phyloP scores from a whole-genome alignment of 2,888 invertebrate genomes.

The Pyrrhosoma nymphula region DNA sequence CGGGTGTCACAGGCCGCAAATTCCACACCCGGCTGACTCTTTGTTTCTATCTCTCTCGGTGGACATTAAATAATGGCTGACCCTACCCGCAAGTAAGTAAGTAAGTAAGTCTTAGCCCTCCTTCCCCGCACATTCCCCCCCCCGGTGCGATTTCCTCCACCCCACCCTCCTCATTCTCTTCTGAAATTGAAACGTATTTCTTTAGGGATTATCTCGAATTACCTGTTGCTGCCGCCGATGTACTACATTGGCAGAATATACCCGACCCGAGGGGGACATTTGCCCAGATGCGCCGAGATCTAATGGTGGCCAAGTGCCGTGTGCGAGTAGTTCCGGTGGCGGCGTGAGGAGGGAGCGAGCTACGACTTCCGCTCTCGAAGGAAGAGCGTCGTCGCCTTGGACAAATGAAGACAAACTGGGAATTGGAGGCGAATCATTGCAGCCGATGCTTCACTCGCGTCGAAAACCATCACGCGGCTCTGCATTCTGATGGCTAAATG shows the following conservation, averaged over 20 bases:
- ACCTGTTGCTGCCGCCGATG: conserved; percentile 35
- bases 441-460: no score
- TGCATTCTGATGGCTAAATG: no score
- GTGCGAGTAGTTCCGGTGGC: conserved; percentile 17
- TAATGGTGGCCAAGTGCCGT: not conserved
- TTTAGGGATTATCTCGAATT: conserved; percentile 53
- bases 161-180: not conserved
- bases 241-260: conserved; percentile 53
- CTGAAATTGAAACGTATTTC: conserved; percentile 57
- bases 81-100: no score
- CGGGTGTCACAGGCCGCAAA: no score
- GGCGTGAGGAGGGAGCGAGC: not conserved
- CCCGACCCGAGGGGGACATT: conserved; percentile 31
- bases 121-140: no score
- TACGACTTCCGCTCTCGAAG: not conserved
- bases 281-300: conserved; percentile 31
- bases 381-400: not conserved
- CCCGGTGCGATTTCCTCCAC: not conserved
- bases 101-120: no score
- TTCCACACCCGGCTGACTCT: no score
- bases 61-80: no score
- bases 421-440: no score
- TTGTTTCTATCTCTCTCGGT: no score
- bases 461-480: no score
- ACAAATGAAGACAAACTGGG: no score